These are phyloP conservation scores for Metopolophium dirhodum DNA, from an alignment of 1,140 invertebrate species.

Conservation along the genomic window DNA sequence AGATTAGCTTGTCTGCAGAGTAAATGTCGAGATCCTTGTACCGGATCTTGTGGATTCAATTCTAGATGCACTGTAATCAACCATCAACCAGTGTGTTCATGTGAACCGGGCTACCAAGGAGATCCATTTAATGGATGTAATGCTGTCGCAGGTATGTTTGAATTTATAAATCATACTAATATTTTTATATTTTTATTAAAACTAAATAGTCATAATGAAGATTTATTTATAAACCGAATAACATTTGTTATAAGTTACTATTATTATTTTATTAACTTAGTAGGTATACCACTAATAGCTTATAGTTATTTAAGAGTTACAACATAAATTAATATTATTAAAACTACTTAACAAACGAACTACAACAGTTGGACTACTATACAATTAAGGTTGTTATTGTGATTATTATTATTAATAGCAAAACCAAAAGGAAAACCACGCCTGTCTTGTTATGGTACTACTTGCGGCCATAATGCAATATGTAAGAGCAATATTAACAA, in stretches of 20 bases:
- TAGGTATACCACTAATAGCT: neutral
- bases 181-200: constrained; percentile 28
- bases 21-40: constrained; percentile 65
- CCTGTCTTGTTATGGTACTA: constrained; percentile 71
- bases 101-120: constrained; percentile 65
- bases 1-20: constrained; percentile 62
- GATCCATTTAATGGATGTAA: constrained; percentile 65
- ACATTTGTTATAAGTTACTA: neutral
- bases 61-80: constrained; percentile 65
- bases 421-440: constrained; percentile 44
- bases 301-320: neutral
- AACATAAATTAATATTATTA: neutral
- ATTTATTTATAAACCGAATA: neutral
- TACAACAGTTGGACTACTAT: neutral
- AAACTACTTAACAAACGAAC: constrained; percentile 37
- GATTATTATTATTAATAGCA: constrained; percentile 40
- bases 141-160: constrained; percentile 60
- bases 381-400: constrained; percentile 21
- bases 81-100: constrained; percentile 65
- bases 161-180: neutral
- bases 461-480: constrained; percentile 78
- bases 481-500: constrained; percentile 69
- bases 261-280: neutral
- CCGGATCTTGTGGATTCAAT: constrained; percentile 64
- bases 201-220: neutral